These are phyloP conservation scores for Podarcis cretensis DNA, from an alignment of 2,113 vertebrate genomes.

Conservation along the genomic window DNA sequence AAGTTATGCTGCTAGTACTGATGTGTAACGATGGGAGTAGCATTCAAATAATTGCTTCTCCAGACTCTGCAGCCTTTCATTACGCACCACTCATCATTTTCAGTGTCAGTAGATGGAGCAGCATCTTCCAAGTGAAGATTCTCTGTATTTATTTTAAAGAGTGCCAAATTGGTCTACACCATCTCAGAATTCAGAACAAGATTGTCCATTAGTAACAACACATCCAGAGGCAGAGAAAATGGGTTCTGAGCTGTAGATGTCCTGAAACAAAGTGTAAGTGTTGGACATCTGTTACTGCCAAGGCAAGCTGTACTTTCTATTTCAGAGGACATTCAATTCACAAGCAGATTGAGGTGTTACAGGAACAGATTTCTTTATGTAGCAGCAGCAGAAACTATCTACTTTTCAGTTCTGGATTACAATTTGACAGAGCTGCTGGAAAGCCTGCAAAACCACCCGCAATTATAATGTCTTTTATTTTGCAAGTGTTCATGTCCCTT, in stretches of 20 bases:
- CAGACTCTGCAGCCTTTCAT: constrained; percentile 49
- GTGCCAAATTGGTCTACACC: constrained; percentile 12
- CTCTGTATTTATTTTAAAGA: constrained; percentile 49
- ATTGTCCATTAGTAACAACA: background rate
- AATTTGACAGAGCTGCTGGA: background rate
- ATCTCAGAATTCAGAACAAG: constrained; percentile 22
- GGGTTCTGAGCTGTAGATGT: background rate
- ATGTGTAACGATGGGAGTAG: constrained; percentile 23
- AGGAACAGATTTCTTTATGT: background rate
- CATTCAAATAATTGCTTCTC: constrained; percentile 51
- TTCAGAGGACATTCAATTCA: background rate
- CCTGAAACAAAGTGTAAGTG: background rate
- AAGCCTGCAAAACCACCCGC: background rate
- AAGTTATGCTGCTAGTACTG: constrained; percentile 2
- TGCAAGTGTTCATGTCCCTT: fast-evolving
- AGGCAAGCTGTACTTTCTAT: background rate
- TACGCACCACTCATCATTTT: constrained; percentile 54
- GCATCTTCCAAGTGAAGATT: constrained; percentile 52
- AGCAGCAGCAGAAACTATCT: fast-evolving
- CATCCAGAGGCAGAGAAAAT: background rate
- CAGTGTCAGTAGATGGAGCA: constrained; percentile 56
- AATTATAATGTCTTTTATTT: constrained; percentile 7
- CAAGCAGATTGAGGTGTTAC: background rate
- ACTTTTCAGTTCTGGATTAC: constrained; percentile 4
- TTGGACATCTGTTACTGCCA: background rate